Evolutionary conservation across 2,888 invertebrate species (phyloP).

Genomic region (Trachelus troglodyta): DNA sequence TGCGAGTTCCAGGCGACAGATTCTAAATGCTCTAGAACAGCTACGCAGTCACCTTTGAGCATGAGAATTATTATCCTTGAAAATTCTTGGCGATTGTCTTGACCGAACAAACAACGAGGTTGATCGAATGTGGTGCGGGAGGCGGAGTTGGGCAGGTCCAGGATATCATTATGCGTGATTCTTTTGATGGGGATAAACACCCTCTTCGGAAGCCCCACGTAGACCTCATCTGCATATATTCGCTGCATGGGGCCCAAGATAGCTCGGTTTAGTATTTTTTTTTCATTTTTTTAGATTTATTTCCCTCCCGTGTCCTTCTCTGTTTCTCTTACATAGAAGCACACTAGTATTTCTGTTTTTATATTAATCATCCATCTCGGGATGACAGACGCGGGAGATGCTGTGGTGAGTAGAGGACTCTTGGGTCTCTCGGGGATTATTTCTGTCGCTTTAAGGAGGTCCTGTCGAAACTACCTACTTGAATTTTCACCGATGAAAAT

Average conservation of each 20-base stretch:
- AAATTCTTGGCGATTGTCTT: background rate
- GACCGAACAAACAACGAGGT: background rate
- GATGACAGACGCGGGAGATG: background rate
- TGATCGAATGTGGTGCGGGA: background rate
- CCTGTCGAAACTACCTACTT: too few relatives aligned
- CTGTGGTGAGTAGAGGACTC: background rate
- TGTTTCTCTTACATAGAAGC: background rate
- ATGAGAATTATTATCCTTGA: background rate
- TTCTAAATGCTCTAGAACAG: background rate
- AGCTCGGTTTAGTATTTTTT: background rate
- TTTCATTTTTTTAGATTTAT: background rate
- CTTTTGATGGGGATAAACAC: background rate
- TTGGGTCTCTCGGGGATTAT: background rate
- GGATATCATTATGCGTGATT: background rate
- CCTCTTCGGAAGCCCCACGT: background rate
- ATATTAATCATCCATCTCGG: slow-evolving; percentile 8
- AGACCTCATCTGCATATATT: slow-evolving; percentile 1
- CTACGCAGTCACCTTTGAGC: background rate
- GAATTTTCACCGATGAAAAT: too few relatives aligned
- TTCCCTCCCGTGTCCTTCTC: background rate
- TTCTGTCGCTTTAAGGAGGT: background rate
- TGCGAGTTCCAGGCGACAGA: background rate
- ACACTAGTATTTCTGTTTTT: slow-evolving; percentile 1
- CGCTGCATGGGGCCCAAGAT: background rate
- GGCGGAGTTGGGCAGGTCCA: background rate